Evolutionary conservation across 2,113 vertebrate species (phyloP).

Genomic region (Sinocyclocheilus rhinocerous): DNA sequence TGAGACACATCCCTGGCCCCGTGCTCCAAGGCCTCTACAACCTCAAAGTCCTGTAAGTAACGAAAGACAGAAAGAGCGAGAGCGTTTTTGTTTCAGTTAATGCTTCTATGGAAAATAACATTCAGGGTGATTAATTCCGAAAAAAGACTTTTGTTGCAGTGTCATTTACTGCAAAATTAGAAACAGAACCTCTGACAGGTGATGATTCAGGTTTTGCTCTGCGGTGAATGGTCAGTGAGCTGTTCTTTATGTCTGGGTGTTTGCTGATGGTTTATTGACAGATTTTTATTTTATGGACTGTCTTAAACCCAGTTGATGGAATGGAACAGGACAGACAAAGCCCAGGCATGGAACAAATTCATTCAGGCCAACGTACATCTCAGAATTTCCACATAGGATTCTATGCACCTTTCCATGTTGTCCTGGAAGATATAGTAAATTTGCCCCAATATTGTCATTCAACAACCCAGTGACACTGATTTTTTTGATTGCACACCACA

Average conservation of each 20-base stretch:
- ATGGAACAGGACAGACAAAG: not conserved
- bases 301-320: not conserved
- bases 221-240: not conserved
- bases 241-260: not conserved
- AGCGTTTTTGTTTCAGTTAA: constrained; percentile 9
- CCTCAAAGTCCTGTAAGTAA: constrained; percentile 94
- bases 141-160: not conserved
- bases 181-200: constrained; percentile 11
- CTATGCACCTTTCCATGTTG: not conserved
- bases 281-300: not conserved
- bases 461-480: not conserved
- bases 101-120: constrained; percentile 10
- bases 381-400: not conserved
- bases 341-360: not conserved
- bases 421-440: not conserved
- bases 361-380: not conserved
- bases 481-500: not conserved
- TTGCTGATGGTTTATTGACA: not conserved
- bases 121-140: not conserved
- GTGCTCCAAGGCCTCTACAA: constrained; percentile 89
- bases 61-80: constrained; percentile 24
- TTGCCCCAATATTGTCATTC: not conserved
- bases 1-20: constrained; percentile 85
- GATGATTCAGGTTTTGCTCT: constrained; percentile 2
- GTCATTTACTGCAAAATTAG: not conserved